Base-by-base conservation (phyloP, 2,888 invertebrate genomes). In the Laothoe populi region DNA sequence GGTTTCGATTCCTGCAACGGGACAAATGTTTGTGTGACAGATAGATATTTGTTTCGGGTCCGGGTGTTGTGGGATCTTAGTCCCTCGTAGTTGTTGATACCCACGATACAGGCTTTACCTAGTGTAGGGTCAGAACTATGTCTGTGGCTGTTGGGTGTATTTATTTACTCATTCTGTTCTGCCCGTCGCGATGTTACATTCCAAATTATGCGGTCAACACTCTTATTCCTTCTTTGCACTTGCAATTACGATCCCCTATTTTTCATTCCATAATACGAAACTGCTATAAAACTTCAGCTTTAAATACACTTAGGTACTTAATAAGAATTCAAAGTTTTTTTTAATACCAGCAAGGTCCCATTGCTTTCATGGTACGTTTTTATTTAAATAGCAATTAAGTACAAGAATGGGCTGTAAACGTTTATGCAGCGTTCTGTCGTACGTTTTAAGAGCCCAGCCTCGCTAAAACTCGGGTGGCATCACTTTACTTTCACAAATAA, bases 361-460 rank as follows among this genome's bases (percentile, higher is more conserved):
- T 85, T 87, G 83, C 84, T 77, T 86, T 88, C 87, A 86, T 84
- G 86, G 88, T 84, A 79, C 81, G 86, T 89, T 90, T 88, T 90
- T 89, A 88, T 90, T 91, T 90, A 85, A 91, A 90, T 87, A 87
- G 87, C 89, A 90, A 90, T 90, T 91, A 90, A 89, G 81, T 83
- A 81, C 85, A 90, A 90, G 91, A 91, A 91, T 90, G 88, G 90
- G 88, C 83, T 83, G 88, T 91, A 88, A 91, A 90, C 78, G 84
- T 88, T 88, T 86, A 88, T 84, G 78, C 80, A 75, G 82, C 76
- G 84, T 78, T 82, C 82, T 83, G 76, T 77, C 79, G 84, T 83
- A 81, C 84, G 83, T 74, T 88, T 89, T 84, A 84, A 85, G 79
- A 82, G 77, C 77, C 66, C 69, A 65, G 75, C 69, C 73, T 75